Evolutionary conservation across 2,888 invertebrate species (phyloP).

Genomic region (Eupithecia abbreviata): DNA sequence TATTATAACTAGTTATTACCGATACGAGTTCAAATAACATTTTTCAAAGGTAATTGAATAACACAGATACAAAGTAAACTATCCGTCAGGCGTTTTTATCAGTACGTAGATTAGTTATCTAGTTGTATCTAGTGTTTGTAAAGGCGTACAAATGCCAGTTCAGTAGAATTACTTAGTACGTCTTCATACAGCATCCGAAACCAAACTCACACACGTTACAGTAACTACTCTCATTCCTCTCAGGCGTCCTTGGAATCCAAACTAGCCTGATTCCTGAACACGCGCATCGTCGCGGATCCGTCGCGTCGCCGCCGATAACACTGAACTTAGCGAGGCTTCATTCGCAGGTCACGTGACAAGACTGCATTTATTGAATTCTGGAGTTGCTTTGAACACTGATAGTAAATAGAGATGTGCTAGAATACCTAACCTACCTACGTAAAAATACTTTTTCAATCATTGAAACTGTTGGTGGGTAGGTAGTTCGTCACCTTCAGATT

Average conservation of each 20-base stretch:
- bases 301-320: slow-evolving; percentile 19
- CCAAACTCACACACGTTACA: not conserved
- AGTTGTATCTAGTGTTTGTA: too few relatives aligned
- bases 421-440: slow-evolving; percentile 2
- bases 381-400: slow-evolving; percentile 32
- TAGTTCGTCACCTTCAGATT: not conserved
- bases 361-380: slow-evolving; percentile 39
- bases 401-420: not conserved
- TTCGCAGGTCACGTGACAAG: slow-evolving; percentile 33
- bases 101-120: too few relatives aligned
- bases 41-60: too few relatives aligned
- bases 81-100: too few relatives aligned
- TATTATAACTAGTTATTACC: too few relatives aligned
- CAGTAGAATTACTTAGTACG: too few relatives aligned
- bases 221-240: not conserved
- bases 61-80: too few relatives aligned
- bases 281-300: not conserved
- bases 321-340: slow-evolving; percentile 16
- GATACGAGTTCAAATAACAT: too few relatives aligned
- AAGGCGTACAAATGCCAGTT: too few relatives aligned
- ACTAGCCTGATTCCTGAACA: not conserved
- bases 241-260: not conserved
- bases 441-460: not conserved
- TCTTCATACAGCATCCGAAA: not conserved
- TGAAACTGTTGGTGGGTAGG: not conserved